phyloP scores from a whole-genome alignment of 2,113 vertebrate genomes.

The Ciconia maguari region DNA sequence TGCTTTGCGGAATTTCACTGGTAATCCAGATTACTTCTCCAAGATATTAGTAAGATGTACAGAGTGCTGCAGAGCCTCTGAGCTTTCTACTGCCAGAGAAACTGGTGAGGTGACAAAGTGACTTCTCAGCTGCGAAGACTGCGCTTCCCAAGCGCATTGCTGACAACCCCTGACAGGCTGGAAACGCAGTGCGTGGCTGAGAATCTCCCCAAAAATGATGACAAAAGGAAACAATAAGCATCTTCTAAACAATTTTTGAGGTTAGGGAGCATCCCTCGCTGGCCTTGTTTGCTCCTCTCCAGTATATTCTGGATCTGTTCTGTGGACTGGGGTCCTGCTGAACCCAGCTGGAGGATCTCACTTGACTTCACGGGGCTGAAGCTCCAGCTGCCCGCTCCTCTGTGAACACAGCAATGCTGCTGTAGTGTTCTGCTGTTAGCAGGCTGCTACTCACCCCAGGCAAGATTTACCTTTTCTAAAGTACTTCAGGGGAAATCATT shows the following conservation, averaged over 20 bases:
- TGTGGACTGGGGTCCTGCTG: background rate
- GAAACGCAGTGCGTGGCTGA: background rate
- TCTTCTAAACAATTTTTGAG: background rate
- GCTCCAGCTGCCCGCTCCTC: background rate
- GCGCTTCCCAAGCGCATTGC: background rate
- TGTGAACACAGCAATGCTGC: accelerated
- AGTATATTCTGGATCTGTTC: background rate
- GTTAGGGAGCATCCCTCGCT: background rate
- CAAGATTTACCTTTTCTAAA: background rate
- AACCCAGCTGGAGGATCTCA: background rate
- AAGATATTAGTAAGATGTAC: background rate
- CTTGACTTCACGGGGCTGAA: background rate
- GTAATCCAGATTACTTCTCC: background rate
- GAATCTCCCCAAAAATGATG: background rate
- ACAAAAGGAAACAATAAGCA: background rate
- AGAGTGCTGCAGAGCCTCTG: background rate
- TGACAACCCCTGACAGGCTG: background rate
- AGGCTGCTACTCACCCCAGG: background rate
- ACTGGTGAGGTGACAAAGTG: background rate
- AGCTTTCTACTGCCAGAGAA: background rate
- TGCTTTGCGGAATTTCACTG: background rate
- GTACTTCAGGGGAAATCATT: background rate
- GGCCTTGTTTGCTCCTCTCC: background rate
- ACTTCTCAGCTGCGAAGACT: background rate
- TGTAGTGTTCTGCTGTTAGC: background rate